These are phyloP conservation scores for Aleiodes alternator DNA, from an alignment of 2,888 invertebrate species.

Conservation along the genomic window DNA sequence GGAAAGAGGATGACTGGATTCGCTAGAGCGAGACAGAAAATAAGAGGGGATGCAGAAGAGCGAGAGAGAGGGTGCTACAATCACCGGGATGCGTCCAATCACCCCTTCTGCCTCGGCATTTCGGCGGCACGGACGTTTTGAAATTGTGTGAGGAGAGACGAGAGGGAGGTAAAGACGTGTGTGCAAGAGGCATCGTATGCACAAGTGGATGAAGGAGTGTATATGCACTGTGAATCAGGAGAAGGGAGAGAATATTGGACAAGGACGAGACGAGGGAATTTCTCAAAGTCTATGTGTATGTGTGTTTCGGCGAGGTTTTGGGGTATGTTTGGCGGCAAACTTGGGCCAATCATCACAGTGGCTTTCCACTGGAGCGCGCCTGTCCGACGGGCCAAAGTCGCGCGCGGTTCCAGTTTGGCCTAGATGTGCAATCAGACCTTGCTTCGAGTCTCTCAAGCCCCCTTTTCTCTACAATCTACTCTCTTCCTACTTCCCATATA, in stretches of 20 bases:
- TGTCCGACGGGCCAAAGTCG: slow-evolving; percentile 64
- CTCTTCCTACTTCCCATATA: slow-evolving; percentile 55
- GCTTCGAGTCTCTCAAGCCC: slow-evolving; percentile 58
- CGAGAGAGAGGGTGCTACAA: slow-evolving; percentile 69
- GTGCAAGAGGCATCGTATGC: slow-evolving; percentile 28
- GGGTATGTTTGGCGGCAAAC: slow-evolving; percentile 27
- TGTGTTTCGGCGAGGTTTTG: neutral
- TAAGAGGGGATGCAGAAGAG: slow-evolving; percentile 36
- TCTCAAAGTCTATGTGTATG: neutral
- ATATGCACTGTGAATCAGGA: slow-evolving; percentile 48
- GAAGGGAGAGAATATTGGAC: slow-evolving; percentile 60
- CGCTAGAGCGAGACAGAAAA: slow-evolving; percentile 39
- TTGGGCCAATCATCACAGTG: slow-evolving; percentile 72
- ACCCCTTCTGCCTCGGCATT: slow-evolving; percentile 65
- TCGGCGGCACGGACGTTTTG: slow-evolving; percentile 58
- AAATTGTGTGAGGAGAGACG: slow-evolving; percentile 47
- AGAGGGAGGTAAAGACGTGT: slow-evolving; percentile 46
- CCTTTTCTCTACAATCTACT: slow-evolving; percentile 47
- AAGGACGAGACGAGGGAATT: neutral
- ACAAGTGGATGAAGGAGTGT: slow-evolving; percentile 34
- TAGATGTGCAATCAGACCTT: slow-evolving; percentile 75
- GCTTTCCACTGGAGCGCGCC: slow-evolving; percentile 71
- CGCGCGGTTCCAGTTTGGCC: slow-evolving; percentile 73
- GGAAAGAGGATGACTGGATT: slow-evolving; percentile 49
- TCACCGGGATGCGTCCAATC: slow-evolving; percentile 76